Percentiles rank a stretch among this genome's conserved stretches.
Conservation (phyloP, 2,797 vertebrate genomes). For the Chelon labrosus region DNA sequence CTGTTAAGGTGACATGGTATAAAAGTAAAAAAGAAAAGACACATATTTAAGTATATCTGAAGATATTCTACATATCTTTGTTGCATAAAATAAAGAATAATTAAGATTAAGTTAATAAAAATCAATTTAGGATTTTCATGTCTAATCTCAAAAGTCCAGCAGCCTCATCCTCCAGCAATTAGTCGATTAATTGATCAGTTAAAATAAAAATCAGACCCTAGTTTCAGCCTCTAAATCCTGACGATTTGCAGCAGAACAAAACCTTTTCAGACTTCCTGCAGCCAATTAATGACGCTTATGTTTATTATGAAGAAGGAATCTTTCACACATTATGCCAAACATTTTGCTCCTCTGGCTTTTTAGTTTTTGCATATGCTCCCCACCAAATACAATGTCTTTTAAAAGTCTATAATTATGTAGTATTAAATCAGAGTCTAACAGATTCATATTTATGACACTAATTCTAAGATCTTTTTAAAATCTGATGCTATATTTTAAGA, state of each 20-base stretch:
- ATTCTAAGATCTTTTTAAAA: background rate
- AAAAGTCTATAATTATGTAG: background rate
- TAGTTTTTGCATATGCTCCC: background rate
- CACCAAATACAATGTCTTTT: background rate
- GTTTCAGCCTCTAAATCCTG: no score
- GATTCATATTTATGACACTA: background rate
- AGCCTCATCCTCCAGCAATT: no score
- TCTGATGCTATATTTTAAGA: background rate
- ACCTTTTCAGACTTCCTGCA: background rate
- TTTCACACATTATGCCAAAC: background rate
- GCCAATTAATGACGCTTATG: background rate
- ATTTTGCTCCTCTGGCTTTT: background rate
- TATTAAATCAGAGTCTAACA: no score
- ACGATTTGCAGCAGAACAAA: no score
- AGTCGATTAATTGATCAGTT: background rate
- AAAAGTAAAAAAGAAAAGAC: no score
- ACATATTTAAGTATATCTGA: no score
- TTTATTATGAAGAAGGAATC: background rate
- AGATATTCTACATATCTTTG: no score
- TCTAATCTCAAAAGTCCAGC: background rate
- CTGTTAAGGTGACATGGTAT: no score
- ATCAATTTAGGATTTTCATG: no score
- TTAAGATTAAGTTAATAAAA: no score
- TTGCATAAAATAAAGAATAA: no score
- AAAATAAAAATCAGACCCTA: no score